Evolutionary conservation across 1,140 invertebrate genomes (phyloP).

Genomic region (Laupala kohalensis): DNA sequence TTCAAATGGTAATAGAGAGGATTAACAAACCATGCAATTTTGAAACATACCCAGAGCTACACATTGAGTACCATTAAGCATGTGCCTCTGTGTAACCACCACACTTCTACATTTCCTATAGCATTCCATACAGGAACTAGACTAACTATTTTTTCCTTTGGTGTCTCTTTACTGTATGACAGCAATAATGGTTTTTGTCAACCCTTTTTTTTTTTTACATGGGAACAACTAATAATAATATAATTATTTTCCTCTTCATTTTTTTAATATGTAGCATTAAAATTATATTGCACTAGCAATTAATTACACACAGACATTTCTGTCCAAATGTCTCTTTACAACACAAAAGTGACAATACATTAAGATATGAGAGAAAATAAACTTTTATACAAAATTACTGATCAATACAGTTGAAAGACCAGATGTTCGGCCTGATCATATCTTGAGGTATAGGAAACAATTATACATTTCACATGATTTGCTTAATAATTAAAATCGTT

Average conservation of each 20-base stretch:
- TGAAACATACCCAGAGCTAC: background rate
- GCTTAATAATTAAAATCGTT: background rate
- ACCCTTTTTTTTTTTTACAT: background rate
- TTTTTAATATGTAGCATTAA: background rate
- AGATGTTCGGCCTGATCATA: too few species aligned
- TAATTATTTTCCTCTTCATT: background rate
- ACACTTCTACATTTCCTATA: background rate
- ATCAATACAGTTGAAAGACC: too few species aligned
- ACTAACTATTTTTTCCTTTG: background rate
- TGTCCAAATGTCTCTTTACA: too few species aligned
- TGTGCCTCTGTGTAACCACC: background rate
- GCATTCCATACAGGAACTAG: background rate
- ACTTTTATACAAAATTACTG: too few species aligned
- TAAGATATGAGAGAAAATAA: too few species aligned
- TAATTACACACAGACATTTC: background rate
- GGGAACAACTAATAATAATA: background rate
- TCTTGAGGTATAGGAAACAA: too few species aligned
- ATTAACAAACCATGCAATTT: background rate
- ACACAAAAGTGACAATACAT: too few species aligned
- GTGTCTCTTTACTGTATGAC: background rate
- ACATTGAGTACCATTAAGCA: background rate
- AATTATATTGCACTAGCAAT: background rate
- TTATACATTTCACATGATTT: too few species aligned
- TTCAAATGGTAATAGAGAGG: background rate
- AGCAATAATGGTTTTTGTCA: background rate